Evolutionary conservation across 2,113 vertebrate species (phyloP), one percentile per base, ranked within the genome.

Genomic region (Paedocypris sp.): DNA sequence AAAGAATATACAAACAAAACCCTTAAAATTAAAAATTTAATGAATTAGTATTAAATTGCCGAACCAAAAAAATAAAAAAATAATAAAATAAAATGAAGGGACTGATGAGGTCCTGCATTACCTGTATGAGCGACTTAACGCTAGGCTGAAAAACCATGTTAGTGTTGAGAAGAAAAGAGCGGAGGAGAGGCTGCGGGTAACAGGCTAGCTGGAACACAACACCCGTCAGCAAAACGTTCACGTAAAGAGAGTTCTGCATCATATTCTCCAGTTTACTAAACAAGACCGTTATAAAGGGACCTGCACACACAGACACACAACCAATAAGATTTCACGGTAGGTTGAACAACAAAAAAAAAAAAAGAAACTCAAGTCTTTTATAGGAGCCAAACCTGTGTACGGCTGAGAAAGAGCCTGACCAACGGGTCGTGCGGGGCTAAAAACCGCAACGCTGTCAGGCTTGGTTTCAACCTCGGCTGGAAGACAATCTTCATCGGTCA

Each of bases 101-200:
- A n/a, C n/a, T n/a, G n/a, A n/a, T n/a, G n/a, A n/a, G n/a, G n/a
- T 9, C 8, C 49, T 3, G 12, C 6, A 4, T 13, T 82, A 97
- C 94, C 93, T 97, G 94, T 66, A 97, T 86, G 70, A 98, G 86
- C 11, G 94, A 98, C 80, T 97, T 98, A 77, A 97, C 86, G 5
- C 92, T 96, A 70, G 94, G 94, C 84, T 97, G 94, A 86, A 98
- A 98, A 79, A 98, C 94, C 93, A 98, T 97, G 85, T 93, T 98
- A 83, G 92, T 91, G 86, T 95, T 98, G 73, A 98, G 92, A 66
- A 97, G 91, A 81, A 97, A 98, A 82, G 92, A 97, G 72, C 92
- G 90, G 18, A 98, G 89, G 69, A 98, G 86, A 22, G 93, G 94
- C 82, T 98, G 94, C 6, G 94, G 92, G 76, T 94, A 90, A 73